Evolutionary conservation across 2,797 vertebrate genomes (phyloP), one percentile per base, ranked within the genome.

Genomic region (Philypnodon macrostomus): DNA sequence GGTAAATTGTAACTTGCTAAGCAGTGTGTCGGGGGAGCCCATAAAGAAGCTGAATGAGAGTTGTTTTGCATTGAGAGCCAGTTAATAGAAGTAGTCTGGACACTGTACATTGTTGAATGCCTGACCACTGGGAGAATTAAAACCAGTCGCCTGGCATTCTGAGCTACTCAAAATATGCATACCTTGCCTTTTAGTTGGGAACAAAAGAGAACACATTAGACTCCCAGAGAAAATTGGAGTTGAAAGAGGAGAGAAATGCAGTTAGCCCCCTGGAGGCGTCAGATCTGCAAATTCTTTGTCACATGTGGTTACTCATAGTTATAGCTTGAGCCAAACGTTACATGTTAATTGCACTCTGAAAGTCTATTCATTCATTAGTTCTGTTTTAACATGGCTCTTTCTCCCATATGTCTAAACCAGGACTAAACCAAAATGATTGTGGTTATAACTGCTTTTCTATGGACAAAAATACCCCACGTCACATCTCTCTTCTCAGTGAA

Each of bases 241-340:
- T 44, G 44, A 59, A 37, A 56, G 58, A 65, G 35, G 65, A 68
- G 53, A 63, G 64, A 41, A 52, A 62, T 70, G 55, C 47, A 37
- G 47, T 58, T 58, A 58, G 58, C 80, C 59, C 44, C 30, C 26
- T 24, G 59, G 60, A 67, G 42, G 71, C 59, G 47, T 73, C 51
- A 45, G 24, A 55, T 73, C 54, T 72, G 54, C 61, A 69, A 65
- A 57, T 63, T 54, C 64, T 53, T 58, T 34, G 59, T 62, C 58
- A 41, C 36, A 40, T 32, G 58, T 58, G 50, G 33, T 14, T 36
- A 35, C 15, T 13, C 31, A 51, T 33, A 45, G 39, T 51, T 5
- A 19, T 17, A 3, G 29, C 44, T 32, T 16, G 6, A 47, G 4
- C 15, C 17, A 47, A 26, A 14, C 30, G 34, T 35, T 31, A 15